A percentile compares a stretch with the other conserved stretches of the same genome.
Evolutionary conservation across 2,797 vertebrate genomes (phyloP).

Genomic region (Pipistrellus pygmaeus): DNA sequence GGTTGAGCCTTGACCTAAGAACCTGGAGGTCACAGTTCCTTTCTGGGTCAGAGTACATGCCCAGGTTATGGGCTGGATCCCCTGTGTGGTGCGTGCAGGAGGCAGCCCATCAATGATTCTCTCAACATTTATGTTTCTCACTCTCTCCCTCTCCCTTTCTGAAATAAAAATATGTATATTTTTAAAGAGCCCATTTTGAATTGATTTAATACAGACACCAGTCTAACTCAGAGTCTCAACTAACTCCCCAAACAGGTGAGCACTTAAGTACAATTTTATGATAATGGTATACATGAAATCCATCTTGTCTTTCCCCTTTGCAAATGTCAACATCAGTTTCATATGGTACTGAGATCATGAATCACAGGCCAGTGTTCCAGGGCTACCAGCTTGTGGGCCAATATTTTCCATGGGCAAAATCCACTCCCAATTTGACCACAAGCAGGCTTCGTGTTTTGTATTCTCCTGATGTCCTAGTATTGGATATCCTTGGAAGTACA

Average conservation of each 20-base stretch:
- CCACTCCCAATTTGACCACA: conserved; percentile 51
- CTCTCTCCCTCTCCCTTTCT: too few relatives aligned
- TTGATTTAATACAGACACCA: neutral
- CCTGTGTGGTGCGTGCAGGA: too few relatives aligned
- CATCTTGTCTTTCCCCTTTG: conserved; percentile 14
- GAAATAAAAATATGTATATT: too few relatives aligned
- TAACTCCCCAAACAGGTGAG: neutral
- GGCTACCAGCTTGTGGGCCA: neutral
- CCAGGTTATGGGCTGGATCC: too few relatives aligned
- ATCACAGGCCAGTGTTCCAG: conserved; percentile 49
- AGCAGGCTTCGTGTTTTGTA: conserved; percentile 6
- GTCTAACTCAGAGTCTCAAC: conserved; percentile 40
- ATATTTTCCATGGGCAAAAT: conserved; percentile 58
- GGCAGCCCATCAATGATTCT: too few relatives aligned
- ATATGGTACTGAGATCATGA: neutral
- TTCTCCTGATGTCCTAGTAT: neutral
- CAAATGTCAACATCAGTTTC: conserved; percentile 42
- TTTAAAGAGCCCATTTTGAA: conserved; percentile 34
- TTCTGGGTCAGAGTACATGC: too few relatives aligned
- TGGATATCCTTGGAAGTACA: neutral
- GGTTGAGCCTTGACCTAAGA: too few relatives aligned
- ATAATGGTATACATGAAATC: neutral
- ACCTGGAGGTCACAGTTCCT: too few relatives aligned
- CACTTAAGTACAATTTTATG: conserved; percentile 20
- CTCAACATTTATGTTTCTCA: too few relatives aligned